These are phyloP conservation scores for Sebastes kiyomatsui DNA, from an alignment of 2,797 vertebrate genomes.

Conservation along the genomic window DNA sequence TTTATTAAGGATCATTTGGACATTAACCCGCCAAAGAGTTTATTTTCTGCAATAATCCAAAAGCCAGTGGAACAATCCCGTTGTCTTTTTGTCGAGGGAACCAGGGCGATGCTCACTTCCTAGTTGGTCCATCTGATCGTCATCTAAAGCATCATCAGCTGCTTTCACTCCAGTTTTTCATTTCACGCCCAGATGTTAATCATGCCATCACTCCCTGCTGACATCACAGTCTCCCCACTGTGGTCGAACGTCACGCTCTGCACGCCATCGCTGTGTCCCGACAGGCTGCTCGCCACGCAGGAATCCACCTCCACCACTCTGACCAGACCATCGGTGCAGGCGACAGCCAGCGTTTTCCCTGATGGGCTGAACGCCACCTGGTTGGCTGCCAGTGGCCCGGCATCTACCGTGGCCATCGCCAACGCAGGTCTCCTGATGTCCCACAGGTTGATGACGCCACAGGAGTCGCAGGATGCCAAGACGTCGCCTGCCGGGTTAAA, in stretches of 20 bases:
- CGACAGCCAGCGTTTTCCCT: conserved; percentile 83
- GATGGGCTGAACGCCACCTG: conserved; percentile 84
- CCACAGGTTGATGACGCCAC: conserved; percentile 84
- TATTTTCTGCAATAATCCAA: no score
- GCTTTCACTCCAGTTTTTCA: no score
- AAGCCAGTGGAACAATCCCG: no score
- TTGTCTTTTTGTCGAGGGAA: no score
- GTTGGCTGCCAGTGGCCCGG: conserved; percentile 82
- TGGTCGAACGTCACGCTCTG: conserved; percentile 79
- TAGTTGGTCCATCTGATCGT: no score
- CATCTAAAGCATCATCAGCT: no score
- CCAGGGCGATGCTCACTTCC: no score
- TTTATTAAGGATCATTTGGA: not conserved
- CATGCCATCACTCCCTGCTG: conserved; percentile 74
- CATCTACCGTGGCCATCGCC: conserved; percentile 72
- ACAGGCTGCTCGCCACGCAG: conserved; percentile 69
- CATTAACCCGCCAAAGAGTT: no score
- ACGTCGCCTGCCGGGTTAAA: conserved; percentile 75
- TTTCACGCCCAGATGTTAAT: conserved; percentile 43
- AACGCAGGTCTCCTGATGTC: conserved; percentile 76
- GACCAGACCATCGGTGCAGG: conserved; percentile 79
- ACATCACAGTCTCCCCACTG: conserved; percentile 76
- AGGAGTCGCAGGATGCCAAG: conserved; percentile 86
- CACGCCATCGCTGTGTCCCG: conserved; percentile 74
- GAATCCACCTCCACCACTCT: conserved; percentile 78